Conservation (phyloP, 1,140 invertebrate species). For the Caenorhabditis briggsae region DNA sequence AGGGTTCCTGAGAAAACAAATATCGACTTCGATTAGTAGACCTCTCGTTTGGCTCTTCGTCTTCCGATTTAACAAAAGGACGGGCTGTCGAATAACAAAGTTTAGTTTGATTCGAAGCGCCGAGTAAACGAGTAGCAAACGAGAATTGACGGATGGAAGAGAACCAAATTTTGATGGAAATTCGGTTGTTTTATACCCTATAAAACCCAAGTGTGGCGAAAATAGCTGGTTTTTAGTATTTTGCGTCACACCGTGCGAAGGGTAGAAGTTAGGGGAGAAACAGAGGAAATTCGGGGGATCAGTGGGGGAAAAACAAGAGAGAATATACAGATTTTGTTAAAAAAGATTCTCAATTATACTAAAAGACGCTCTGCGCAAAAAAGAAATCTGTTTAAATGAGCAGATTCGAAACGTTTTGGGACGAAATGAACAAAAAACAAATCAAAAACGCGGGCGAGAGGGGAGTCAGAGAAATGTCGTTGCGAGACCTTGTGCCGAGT, state of each 20-base stretch:
- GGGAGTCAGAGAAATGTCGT: neutral
- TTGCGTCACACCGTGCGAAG: constrained; percentile 32
- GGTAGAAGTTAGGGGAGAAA: neutral
- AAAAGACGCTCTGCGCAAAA: too few species aligned
- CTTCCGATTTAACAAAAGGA: neutral
- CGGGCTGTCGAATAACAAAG: constrained; percentile 40
- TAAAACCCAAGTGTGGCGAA: constrained; percentile 34
- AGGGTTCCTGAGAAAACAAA: constrained; percentile 37
- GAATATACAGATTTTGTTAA: too few species aligned
- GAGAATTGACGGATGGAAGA: constrained; percentile 52
- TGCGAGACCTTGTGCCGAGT: neutral
- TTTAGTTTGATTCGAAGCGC: constrained; percentile 43
- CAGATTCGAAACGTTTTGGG: neutral
- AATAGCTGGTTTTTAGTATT: constrained; percentile 20
- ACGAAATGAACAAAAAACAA: constrained; percentile 12
- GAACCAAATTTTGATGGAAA: constrained; percentile 48
- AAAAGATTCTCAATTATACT: neutral
- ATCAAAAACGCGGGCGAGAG: neutral
- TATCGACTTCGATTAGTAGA: constrained; percentile 42
- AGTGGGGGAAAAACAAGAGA: neutral
- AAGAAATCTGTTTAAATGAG: neutral
- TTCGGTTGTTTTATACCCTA: constrained; percentile 46
- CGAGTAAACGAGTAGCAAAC: constrained; percentile 47
- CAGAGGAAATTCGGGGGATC: neutral
- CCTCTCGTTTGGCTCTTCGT: constrained; percentile 35